Evolutionary conservation across 2,797 vertebrate genomes (phyloP).

Genomic region (Acanthurus lineatus): DNA sequence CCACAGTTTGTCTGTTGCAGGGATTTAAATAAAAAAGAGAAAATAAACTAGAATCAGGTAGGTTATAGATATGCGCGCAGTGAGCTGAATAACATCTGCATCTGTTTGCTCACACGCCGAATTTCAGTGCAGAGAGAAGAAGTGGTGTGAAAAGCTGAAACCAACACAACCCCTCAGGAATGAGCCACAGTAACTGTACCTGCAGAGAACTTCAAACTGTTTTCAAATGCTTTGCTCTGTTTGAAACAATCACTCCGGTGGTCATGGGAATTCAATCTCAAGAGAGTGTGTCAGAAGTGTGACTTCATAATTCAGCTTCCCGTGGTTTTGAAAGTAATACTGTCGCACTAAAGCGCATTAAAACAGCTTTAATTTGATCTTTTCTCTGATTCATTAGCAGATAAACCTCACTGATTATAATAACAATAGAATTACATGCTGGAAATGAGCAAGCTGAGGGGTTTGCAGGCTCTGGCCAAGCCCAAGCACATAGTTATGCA

Average conservation of each 20-base stretch:
- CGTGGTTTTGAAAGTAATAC: neutral
- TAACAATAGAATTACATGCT: slow-evolving; percentile 29
- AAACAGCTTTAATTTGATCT: slow-evolving; percentile 26
- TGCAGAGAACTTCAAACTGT: slow-evolving; percentile 15
- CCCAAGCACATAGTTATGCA: slow-evolving; percentile 41
- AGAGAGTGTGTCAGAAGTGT: slow-evolving; percentile 13
- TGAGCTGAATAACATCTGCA: neutral
- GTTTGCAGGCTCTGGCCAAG: slow-evolving; percentile 11
- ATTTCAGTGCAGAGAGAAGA: neutral
- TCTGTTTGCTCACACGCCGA: slow-evolving; percentile 6
- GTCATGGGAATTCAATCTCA: slow-evolving; percentile 36
- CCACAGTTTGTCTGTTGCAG: slow-evolving; percentile 20
- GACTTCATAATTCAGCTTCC: slow-evolving; percentile 19
- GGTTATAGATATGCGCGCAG: neutral
- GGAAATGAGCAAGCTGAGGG: slow-evolving; percentile 2
- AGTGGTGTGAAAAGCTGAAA: neutral
- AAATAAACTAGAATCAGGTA: neutral
- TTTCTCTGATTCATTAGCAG: slow-evolving; percentile 39
- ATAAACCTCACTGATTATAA: slow-evolving; percentile 17
- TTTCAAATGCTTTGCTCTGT: slow-evolving; percentile 7
- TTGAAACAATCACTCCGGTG: slow-evolving; percentile 4
- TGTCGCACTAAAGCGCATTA: neutral
- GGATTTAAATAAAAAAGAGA: neutral
- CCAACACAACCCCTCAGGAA: neutral
- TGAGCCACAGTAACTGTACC: neutral